Base-by-base conservation (phyloP, 37 sponge, comb jelly and placozoan genomes). In the Cladorhizidae sp. region DNA sequence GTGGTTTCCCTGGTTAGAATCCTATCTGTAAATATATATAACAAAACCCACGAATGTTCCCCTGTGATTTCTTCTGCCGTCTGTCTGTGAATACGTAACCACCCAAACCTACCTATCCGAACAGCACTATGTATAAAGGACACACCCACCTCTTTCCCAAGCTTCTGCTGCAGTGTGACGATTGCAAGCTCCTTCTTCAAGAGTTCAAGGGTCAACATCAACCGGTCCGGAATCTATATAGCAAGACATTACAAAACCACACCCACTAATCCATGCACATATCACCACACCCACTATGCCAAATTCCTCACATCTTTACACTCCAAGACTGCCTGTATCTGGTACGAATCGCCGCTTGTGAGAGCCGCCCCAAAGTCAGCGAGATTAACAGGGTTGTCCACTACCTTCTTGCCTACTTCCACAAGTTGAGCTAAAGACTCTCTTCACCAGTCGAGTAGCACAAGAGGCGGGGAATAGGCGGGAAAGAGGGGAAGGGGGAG, bases 361-460 rank as follows among this genome's bases (percentile, higher is more conserved):
- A 96, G 78, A 25, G 94, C 93, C 3, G 97, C 97, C 21, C 90
- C 97, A 82, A 97, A 97, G 42, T 97, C 98, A 70, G 98, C 93
- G 70, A 97, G 73, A 67, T 94, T 88, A 2, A 83, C 70, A 3
- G 98, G 98, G 57, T 75, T 78, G 87, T 97, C 95, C 14, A 97
- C 90, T 23, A 90, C 89, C 75, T 90, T 95, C 78, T 88, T 83
- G 2, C 91, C 93, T 5, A 88, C 83, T 31, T 95, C 95, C 75
- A 95, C 62, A 50, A 95, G 61, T 77, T 95, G 92, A 1, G 92
- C 82, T 33, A 95, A 55, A 17, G 92, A 80, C 82, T 95, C 95
- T 33, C 94, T 93, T 31, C 0, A 57, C 75, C 29, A n/a, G n/a
- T n/a, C n/a, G n/a, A n/a, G n/a, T n/a, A n/a, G n/a, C n/a, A n/a